phyloP scores from a whole-genome alignment of 2,113 vertebrate genomes.

The Xenopus borealis region DNA sequence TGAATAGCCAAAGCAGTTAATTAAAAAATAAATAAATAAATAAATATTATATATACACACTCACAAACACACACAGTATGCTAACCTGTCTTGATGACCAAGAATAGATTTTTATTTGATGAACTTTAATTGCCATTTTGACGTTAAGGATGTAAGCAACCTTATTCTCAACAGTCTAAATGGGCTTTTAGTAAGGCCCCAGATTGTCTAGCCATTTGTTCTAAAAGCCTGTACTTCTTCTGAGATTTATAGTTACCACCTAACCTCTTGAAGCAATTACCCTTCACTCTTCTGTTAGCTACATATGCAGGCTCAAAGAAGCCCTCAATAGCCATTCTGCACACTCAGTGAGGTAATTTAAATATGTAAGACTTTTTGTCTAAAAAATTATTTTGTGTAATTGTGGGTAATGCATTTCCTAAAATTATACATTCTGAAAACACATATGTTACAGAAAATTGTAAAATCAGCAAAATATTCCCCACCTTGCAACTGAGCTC shows the following conservation, averaged over 20 bases:
- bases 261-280: constrained; percentile 51
- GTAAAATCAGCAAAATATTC: too few relatives aligned
- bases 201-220: neutral
- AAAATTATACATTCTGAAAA: too few relatives aligned
- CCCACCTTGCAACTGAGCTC: too few relatives aligned
- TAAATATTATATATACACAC: too few relatives aligned
- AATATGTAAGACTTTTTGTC: too few relatives aligned
- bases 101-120: constrained; percentile 40
- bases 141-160: constrained; percentile 38
- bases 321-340: constrained; percentile 41
- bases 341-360: neutral
- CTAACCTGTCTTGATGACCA: constrained; percentile 17
- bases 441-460: too few relatives aligned
- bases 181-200: neutral
- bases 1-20: too few relatives aligned
- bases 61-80: too few relatives aligned
- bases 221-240: constrained; percentile 36
- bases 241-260: constrained; percentile 50
- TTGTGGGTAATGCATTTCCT: too few relatives aligned
- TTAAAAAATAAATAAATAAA: too few relatives aligned
- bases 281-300: constrained; percentile 46
- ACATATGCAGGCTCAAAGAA: constrained; percentile 21
- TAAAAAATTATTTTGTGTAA: too few relatives aligned
- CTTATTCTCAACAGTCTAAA: constrained; percentile 16
- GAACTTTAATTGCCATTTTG: constrained; percentile 37